A percentile compares a stretch with the other conserved stretches of the same genome.
Evolutionary conservation across 2,797 vertebrate genomes (phyloP).

Genomic region (Perodicticus potto): DNA sequence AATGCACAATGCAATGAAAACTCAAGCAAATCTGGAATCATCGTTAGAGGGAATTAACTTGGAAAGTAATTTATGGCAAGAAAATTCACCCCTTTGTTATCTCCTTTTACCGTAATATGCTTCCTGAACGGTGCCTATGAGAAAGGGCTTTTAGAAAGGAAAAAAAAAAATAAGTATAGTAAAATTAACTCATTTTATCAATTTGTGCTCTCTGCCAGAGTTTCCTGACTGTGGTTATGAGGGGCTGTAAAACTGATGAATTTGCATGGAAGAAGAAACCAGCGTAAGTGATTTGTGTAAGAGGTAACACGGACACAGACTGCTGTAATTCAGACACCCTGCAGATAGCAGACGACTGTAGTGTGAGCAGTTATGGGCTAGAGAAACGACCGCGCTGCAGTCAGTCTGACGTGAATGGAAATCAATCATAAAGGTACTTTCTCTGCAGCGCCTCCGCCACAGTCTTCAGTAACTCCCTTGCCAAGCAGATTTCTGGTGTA

Average conservation of each 20-base stretch:
- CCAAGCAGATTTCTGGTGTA: constrained; percentile 87
- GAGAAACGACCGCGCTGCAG: constrained; percentile 94
- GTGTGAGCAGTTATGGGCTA: constrained; percentile 90
- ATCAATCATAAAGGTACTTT: constrained; percentile 93
- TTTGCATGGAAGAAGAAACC: constrained; percentile 94
- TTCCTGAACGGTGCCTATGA: constrained; percentile 84
- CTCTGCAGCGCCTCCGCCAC: constrained; percentile 90
- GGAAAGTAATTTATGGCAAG: constrained; percentile 87
- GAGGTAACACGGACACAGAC: constrained; percentile 91
- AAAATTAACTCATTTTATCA: constrained; percentile 90
- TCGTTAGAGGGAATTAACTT: constrained; percentile 86
- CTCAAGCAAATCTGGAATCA: constrained; percentile 86
- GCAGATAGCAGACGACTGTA: constrained; percentile 89
- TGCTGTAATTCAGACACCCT: constrained; percentile 92
- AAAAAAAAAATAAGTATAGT: constrained; percentile 82
- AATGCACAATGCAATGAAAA: constrained; percentile 82
- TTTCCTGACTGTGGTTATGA: constrained; percentile 90
- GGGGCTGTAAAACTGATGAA: constrained; percentile 92
- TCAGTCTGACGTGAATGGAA: constrained; percentile 93
- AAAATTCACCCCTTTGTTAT: constrained; percentile 86
- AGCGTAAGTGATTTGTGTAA: constrained; percentile 94
- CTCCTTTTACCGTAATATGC: constrained; percentile 82
- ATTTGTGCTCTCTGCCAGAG: constrained; percentile 89
- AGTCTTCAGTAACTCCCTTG: constrained; percentile 91
- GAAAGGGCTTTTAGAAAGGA: constrained; percentile 81